A percentile compares a stretch with the other conserved stretches of the same genome.
phyloP scores from a whole-genome alignment of 2,888 invertebrate genomes.

The Euzophera pinguis region DNA sequence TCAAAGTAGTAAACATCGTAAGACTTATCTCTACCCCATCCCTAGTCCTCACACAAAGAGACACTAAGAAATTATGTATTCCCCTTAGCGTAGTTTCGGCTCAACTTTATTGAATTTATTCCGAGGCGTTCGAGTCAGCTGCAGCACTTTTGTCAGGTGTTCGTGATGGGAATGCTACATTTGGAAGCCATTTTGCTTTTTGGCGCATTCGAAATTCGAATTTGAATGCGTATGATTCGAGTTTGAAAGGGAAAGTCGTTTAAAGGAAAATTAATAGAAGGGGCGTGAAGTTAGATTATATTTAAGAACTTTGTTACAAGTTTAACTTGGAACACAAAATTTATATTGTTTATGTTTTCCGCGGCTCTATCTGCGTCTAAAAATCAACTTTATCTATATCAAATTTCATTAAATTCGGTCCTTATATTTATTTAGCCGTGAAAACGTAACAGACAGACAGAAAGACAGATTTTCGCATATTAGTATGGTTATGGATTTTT shows the following conservation, averaged over 20 bases:
- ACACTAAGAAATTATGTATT: slow-evolving; percentile 79
- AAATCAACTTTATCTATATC: too few relatives aligned
- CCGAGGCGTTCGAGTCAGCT: slow-evolving; percentile 55
- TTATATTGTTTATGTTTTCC: too few relatives aligned
- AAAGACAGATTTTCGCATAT: too few relatives aligned
- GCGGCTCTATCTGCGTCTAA: too few relatives aligned
- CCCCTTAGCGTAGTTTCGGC: slow-evolving; percentile 73
- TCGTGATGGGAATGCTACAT: slow-evolving; percentile 59
- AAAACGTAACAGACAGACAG: too few relatives aligned
- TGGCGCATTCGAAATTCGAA: slow-evolving; percentile 15
- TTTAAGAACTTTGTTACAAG: too few relatives aligned
- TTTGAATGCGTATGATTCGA: slow-evolving; percentile 11
- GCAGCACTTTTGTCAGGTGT: slow-evolving; percentile 70
- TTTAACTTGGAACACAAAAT: too few relatives aligned
- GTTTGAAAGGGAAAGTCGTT: slow-evolving; percentile 2
- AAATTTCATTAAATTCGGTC: too few relatives aligned
- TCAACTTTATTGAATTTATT: slow-evolving; percentile 78
- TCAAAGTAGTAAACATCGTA: not conserved
- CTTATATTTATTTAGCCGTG: too few relatives aligned
- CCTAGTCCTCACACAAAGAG: slow-evolving; percentile 66
- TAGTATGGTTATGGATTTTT: too few relatives aligned
- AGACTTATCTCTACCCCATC: slow-evolving; percentile 25
- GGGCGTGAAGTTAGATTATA: too few relatives aligned
- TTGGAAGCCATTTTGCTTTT: slow-evolving; percentile 31
- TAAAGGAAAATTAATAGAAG: not conserved